A percentile compares a stretch with the other conserved stretches of the same genome.
phyloP scores from a whole-genome alignment of 2,113 vertebrate species.

The Albula glossodonta region DNA sequence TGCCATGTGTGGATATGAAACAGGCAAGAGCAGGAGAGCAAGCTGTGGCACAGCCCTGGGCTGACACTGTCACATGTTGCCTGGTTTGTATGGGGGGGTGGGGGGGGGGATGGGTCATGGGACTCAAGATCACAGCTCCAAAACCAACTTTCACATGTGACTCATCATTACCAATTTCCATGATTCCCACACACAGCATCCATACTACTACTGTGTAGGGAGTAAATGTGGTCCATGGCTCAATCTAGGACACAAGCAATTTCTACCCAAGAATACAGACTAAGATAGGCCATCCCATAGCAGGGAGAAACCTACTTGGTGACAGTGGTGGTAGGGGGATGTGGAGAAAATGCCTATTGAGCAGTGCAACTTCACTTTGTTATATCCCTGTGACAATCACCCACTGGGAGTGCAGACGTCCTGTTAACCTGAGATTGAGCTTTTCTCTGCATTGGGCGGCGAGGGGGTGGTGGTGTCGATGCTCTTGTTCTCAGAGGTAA shows the following conservation, averaged over 20 bases:
- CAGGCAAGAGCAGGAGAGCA: neutral
- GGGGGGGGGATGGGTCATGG: no score
- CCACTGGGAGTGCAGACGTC: neutral
- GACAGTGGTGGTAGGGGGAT: neutral
- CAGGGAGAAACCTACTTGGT: neutral
- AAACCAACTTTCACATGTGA: neutral
- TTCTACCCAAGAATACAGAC: neutral
- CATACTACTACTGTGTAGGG: neutral
- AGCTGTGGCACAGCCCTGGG: neutral
- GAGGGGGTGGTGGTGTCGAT: neutral
- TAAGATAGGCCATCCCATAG: neutral
- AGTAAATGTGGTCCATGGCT: neutral
- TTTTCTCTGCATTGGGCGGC: no score
- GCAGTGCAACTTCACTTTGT: neutral
- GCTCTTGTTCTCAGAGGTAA: conserved; percentile 66
- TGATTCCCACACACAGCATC: neutral
- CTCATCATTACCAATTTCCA: neutral
- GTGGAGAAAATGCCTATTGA: neutral
- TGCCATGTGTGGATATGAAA: neutral
- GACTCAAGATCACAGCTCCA: no score
- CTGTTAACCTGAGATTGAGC: neutral
- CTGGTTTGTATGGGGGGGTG: neutral
- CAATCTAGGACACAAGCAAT: neutral
- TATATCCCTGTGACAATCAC: neutral
- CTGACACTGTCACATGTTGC: neutral